Conservation (phyloP, 2,113 vertebrate genomes). For the Orycteropus afer region DNA sequence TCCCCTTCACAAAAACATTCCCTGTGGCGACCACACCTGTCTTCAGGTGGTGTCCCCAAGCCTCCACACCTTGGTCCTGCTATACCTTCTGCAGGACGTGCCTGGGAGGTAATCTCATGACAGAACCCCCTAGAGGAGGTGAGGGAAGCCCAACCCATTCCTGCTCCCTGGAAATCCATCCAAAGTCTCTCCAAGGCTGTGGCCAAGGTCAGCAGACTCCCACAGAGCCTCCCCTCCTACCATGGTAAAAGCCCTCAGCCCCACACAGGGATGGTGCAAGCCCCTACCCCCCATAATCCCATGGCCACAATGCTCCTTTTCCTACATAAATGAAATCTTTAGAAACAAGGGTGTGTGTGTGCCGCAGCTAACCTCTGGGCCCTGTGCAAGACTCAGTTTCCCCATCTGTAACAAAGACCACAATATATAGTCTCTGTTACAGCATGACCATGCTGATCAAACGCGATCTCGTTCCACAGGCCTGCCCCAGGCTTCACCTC, state of each 20-base stretch:
- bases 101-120: neutral
- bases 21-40: neutral
- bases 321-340: fast-evolving
- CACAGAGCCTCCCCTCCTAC: neutral
- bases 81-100: neutral
- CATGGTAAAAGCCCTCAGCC: fast-evolving
- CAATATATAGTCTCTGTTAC: neutral
- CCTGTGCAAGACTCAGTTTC: neutral
- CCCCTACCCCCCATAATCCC: neutral
- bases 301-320: neutral
- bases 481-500: too few species aligned
- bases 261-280: neutral
- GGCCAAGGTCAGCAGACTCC: neutral
- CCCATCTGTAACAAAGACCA: neutral
- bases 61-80: neutral
- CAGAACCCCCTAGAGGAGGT: neutral
- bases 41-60: too few species aligned
- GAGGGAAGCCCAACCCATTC: neutral
- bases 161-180: too few species aligned
- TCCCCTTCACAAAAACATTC: too few species aligned
- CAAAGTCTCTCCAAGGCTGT: fast-evolving
- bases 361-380: neutral
- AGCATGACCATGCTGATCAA: too few species aligned
- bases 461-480: neutral
- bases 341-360: neutral